A percentile compares a stretch with the other conserved stretches of the same genome.
Evolutionary conservation across 2,888 invertebrate genomes (phyloP).

Genomic region (Phrixothrix hirtus): DNA sequence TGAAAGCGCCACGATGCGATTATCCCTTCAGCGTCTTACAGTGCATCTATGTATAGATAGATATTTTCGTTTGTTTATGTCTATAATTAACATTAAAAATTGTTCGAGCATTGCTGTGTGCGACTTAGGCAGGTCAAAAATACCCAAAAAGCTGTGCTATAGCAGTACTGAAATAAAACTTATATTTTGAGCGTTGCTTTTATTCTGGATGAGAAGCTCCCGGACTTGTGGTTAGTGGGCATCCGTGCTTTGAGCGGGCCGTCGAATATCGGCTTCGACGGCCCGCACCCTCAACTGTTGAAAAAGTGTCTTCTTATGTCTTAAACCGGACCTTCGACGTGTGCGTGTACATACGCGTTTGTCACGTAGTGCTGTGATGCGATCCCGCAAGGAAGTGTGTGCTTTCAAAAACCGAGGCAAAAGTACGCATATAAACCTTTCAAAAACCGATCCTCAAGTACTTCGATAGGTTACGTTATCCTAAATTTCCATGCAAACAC

Average conservation of each 20-base stretch:
- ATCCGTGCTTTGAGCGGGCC: slow-evolving; percentile 47
- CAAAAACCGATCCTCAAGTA: too few species aligned
- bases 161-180: slow-evolving; percentile 59
- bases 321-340: too few species aligned
- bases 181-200: slow-evolving; percentile 59
- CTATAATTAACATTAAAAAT: slow-evolving; percentile 60
- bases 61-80: slow-evolving; percentile 60
- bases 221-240: slow-evolving; percentile 48
- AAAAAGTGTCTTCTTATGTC: slow-evolving; percentile 30
- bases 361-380: slow-evolving; percentile 16
- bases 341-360: slow-evolving; percentile 13
- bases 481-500: too few species aligned
- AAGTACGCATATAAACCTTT: too few species aligned
- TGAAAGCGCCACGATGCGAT: neutral
- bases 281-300: slow-evolving; percentile 34
- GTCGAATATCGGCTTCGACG: slow-evolving; percentile 42
- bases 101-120: slow-evolving; percentile 56
- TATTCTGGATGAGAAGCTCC: slow-evolving; percentile 55
- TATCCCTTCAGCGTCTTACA: slow-evolving; percentile 35
- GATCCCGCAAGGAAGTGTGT: slow-evolving; percentile 12
- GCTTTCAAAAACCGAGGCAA: too few species aligned
- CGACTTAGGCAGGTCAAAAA: slow-evolving; percentile 60
- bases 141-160: slow-evolving; percentile 59
- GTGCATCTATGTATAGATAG: slow-evolving; percentile 58
- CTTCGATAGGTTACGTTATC: too few species aligned